Evolutionary conservation across 2,888 invertebrate genomes (phyloP).

Genomic region (Sicus ferrugineus): DNA sequence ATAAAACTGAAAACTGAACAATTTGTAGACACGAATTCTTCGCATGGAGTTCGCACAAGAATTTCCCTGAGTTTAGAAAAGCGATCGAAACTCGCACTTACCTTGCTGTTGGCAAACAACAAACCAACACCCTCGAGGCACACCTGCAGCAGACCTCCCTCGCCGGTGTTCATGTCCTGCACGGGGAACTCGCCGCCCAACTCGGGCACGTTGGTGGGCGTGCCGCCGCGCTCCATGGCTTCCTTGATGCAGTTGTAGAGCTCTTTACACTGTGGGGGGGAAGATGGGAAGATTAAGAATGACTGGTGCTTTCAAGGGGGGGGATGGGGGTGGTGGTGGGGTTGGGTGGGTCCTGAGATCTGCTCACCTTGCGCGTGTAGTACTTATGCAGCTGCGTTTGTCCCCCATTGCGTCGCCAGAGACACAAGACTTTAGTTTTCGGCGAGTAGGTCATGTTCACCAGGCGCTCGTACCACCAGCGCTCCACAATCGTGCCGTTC

Average conservation of each 20-base stretch:
- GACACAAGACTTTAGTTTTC: conserved; percentile 94
- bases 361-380: conserved; percentile 92
- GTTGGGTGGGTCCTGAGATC: not conserved
- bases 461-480: conserved; percentile 99
- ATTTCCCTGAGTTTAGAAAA: no score
- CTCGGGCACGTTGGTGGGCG: conserved; percentile 66
- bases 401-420: conserved; percentile 95
- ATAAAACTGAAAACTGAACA: not conserved
- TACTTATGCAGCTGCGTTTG: conserved; percentile 97
- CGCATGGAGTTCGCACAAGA: not conserved
- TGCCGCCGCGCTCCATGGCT: conserved; percentile 93
- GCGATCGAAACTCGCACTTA: conserved; percentile 65
- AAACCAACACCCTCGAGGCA: conserved; percentile 99
- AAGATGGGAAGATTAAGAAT: not conserved
- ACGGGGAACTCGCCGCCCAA: conserved; percentile 96
- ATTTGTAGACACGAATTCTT: not conserved
- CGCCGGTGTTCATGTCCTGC: conserved; percentile 95
- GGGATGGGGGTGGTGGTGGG: not conserved
- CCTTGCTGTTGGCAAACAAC: conserved; percentile 99
- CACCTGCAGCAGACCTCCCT: conserved; percentile 96
- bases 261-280: conserved; percentile 97
- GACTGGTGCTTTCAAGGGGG: no score
- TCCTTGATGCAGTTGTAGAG: conserved; percentile 98
- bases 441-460: conserved; percentile 99
- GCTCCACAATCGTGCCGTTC: conserved; percentile 85